phyloP scores from a whole-genome alignment of 2,888 invertebrate species.

The Junonia oenone region DNA sequence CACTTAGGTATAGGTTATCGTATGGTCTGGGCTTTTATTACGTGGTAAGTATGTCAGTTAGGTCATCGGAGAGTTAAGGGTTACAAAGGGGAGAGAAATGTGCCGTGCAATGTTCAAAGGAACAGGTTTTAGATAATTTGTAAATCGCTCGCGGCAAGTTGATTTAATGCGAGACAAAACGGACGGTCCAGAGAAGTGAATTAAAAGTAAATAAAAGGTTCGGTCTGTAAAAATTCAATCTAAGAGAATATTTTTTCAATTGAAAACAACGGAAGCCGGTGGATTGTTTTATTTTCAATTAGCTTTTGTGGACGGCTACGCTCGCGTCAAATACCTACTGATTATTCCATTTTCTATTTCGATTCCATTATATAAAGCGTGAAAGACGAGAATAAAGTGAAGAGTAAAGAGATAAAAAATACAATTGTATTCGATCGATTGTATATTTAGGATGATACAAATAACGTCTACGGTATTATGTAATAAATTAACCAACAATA shows the following conservation, averaged over 20 bases:
- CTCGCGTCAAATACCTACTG: neutral
- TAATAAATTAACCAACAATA: too few relatives aligned
- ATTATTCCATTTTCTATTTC: neutral
- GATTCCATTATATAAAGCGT: too few relatives aligned
- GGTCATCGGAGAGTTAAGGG: constrained; percentile 25
- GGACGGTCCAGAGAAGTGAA: constrained; percentile 7
- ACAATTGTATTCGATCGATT: too few relatives aligned
- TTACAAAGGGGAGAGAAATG: constrained; percentile 27
- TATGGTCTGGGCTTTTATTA: neutral
- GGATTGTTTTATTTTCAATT: neutral
- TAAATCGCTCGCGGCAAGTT: constrained; percentile 17
- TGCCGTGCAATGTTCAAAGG: constrained; percentile 30
- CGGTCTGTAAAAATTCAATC: neutral
- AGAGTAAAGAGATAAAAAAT: too few relatives aligned
- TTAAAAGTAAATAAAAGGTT: constrained; percentile 10
- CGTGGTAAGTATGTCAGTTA: constrained; percentile 21
- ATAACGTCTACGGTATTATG: too few relatives aligned
- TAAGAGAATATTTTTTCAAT: neutral
- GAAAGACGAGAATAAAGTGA: too few relatives aligned
- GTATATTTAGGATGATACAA: too few relatives aligned
- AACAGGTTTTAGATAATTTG: constrained; percentile 20
- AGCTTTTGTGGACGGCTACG: neutral
- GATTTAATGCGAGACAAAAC: constrained; percentile 13
- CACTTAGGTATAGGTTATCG: neutral
- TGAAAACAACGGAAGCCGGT: neutral